Evolutionary conservation across 2,113 vertebrate genomes (phyloP).

Genomic region (Bos javanicus): DNA sequence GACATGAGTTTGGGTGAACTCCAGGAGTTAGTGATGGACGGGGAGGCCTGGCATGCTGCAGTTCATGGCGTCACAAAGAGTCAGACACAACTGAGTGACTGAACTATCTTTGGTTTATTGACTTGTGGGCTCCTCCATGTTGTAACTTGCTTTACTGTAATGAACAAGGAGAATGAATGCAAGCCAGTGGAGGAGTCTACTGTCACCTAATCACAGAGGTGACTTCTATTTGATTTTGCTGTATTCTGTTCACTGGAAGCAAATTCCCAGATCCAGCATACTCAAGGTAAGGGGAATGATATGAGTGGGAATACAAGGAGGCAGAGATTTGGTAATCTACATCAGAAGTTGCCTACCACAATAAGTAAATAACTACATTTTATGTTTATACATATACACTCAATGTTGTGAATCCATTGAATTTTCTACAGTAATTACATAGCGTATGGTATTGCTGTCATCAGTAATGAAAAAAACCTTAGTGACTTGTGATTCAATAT

Average conservation of each 20-base stretch:
- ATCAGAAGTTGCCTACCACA: background rate
- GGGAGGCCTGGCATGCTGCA: rapidly evolving
- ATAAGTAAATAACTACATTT: background rate
- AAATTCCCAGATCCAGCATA: background rate
- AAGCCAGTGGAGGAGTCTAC: background rate
- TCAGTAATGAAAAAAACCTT: background rate
- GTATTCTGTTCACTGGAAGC: background rate
- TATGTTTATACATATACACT: background rate
- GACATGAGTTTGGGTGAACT: background rate
- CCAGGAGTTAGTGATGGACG: background rate
- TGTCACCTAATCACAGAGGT: background rate
- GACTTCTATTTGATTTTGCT: background rate
- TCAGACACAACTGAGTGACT: background rate
- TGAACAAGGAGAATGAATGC: background rate
- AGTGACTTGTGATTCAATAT: background rate
- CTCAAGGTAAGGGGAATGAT: background rate
- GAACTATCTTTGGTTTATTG: background rate
- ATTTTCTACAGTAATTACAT: background rate
- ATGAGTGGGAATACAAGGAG: background rate
- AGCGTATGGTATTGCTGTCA: background rate
- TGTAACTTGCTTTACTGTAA: background rate
- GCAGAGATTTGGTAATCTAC: background rate
- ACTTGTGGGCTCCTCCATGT: too few species aligned
- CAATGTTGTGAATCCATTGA: background rate
- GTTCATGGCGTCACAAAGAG: background rate